A percentile compares a stretch with the other conserved stretches of the same genome.
Conservation (phyloP, 2,888 invertebrate genomes). For the Agrotis segetum region DNA sequence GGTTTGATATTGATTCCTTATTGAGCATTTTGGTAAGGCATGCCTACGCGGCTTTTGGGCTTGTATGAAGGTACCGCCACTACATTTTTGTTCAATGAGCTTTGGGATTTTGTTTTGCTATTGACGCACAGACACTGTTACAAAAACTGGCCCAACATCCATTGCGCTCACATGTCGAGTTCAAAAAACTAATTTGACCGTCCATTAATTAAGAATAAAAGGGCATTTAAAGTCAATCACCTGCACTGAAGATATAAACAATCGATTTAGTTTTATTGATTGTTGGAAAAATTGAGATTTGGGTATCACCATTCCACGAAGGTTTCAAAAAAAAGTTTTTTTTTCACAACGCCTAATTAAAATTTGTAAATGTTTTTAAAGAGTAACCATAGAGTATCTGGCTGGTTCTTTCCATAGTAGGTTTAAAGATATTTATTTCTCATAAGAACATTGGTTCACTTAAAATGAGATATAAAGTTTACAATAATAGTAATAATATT, state of each 20-base stretch:
- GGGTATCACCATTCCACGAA: background rate
- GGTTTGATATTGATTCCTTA: too few relatives aligned
- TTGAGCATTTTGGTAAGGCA: too few relatives aligned
- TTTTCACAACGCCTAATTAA: background rate
- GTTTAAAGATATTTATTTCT: too few relatives aligned
- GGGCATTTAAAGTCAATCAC: conserved; percentile 6
- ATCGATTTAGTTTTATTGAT: background rate
- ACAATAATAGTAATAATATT: too few relatives aligned
- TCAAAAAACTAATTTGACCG: conserved; percentile 3
- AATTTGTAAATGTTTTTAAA: background rate
- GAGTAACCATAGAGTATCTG: too few relatives aligned
- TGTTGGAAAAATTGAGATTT: background rate
- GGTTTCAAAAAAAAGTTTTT: background rate
- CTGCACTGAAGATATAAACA: background rate
- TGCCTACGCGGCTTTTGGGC: too few relatives aligned
- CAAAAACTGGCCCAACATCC: conserved; percentile 26
- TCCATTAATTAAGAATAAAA: conserved; percentile 1
- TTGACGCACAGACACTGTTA: conserved; percentile 1
- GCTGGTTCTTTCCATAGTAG: too few relatives aligned
- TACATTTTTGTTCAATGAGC: conserved; percentile 16
- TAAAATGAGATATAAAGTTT: too few relatives aligned
- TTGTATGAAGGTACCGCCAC: too few relatives aligned
- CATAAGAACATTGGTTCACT: too few relatives aligned
- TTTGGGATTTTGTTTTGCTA: conserved; percentile 9
- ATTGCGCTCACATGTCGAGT: conserved; percentile 2